A percentile compares a stretch with the other conserved stretches of the same genome.
Conservation (phyloP, 2,113 vertebrate genomes). For the Hylia prasina region DNA sequence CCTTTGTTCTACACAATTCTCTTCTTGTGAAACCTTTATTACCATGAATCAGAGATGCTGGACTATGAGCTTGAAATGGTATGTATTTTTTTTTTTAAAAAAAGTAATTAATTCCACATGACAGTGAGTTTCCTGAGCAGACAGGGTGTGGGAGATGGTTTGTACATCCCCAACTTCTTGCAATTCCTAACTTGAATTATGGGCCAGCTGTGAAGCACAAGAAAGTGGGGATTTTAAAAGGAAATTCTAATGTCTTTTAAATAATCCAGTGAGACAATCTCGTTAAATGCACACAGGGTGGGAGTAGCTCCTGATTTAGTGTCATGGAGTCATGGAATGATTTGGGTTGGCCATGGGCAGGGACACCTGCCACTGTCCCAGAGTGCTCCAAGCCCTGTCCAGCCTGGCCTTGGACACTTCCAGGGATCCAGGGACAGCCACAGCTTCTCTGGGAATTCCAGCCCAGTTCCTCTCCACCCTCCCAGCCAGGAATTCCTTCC, state of each 20-base stretch:
- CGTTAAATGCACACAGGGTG: neutral
- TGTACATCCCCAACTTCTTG: neutral
- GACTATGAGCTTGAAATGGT: neutral
- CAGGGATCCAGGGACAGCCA: neutral
- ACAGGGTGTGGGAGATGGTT: neutral
- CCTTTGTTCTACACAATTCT: neutral
- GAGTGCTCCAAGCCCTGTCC: neutral
- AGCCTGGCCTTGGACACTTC: fast-evolving
- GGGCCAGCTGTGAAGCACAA: neutral
- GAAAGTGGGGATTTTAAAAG: neutral
- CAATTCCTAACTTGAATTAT: neutral
- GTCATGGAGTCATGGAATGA: neutral
- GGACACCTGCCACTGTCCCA: fast-evolving
- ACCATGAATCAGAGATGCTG: slow-evolving; percentile 14
- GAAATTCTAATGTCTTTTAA: neutral
- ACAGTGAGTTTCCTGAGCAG: slow-evolving; percentile 3
- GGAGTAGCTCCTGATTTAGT: neutral
- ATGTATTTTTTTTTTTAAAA: neutral
- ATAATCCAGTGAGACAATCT: neutral
- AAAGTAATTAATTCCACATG: slow-evolving; percentile 2
- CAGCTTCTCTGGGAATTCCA: fast-evolving
- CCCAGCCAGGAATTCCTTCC: neutral
- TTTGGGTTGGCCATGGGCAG: neutral
- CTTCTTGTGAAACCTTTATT: slow-evolving; percentile 2
- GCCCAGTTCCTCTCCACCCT: neutral